A percentile compares a stretch with the other conserved stretches of the same genome.
phyloP scores from a whole-genome alignment of 2,797 vertebrate genomes.

The Hemitrygon akajei region DNA sequence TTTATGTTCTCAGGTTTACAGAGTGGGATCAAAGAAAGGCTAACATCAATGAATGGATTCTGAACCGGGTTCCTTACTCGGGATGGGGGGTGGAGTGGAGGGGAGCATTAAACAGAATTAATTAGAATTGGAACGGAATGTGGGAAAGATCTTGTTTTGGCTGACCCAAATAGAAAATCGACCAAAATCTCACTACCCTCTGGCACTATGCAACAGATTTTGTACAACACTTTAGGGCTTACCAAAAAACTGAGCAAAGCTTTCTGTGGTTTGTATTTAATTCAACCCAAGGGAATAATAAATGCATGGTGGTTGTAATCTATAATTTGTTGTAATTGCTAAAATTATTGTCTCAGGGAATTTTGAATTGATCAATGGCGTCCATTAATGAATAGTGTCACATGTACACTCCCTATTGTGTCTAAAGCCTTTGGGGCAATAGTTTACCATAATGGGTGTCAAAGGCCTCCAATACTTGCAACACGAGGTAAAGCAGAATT shows the following conservation, averaged over 20 bases:
- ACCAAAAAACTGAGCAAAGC: slow-evolving; percentile 4
- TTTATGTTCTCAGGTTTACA: neutral
- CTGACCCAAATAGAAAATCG: neutral
- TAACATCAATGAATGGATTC: neutral
- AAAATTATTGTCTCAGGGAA: neutral
- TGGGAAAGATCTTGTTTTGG: neutral
- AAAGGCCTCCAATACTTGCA: neutral
- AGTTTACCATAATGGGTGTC: neutral
- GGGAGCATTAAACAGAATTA: neutral
- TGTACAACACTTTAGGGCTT: neutral
- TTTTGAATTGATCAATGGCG: neutral
- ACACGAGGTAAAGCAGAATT: neutral
- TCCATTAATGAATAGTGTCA: neutral
- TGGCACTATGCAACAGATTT: neutral
- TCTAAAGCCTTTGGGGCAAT: neutral
- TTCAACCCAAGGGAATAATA: slow-evolving; percentile 28
- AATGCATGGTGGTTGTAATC: neutral
- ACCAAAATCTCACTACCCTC: neutral
- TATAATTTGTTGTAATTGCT: slow-evolving; percentile 32
- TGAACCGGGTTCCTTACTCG: neutral
- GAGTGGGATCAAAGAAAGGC: neutral
- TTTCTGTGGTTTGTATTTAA: slow-evolving; percentile 1
- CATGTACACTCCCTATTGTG: neutral
- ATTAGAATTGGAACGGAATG: neutral
- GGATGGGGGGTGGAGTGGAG: too few species aligned